Evolutionary conservation across 2,888 invertebrate species (phyloP).

Genomic region (Cerastis rubricosa): DNA sequence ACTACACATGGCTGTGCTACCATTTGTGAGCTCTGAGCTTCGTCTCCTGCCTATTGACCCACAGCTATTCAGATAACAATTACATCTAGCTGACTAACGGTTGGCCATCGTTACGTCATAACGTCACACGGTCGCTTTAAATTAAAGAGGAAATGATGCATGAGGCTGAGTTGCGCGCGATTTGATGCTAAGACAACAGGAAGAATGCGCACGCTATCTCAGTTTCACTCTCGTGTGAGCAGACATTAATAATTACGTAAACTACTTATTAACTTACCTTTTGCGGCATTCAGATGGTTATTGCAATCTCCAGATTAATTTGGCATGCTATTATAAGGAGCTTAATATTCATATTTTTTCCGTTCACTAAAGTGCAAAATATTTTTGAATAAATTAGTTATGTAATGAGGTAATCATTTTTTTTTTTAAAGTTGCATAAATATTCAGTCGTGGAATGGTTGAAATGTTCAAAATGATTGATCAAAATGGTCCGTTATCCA

Average conservation of each 20-base stretch:
- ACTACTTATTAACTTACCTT: slow-evolving; percentile 40
- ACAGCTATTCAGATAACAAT: slow-evolving; percentile 36
- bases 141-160: slow-evolving; percentile 51
- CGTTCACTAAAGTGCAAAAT: not conserved
- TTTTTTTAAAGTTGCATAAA: not conserved
- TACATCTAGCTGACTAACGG: slow-evolving; percentile 21
- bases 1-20: slow-evolving; percentile 1
- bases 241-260: slow-evolving; percentile 57
- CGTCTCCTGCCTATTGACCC: slow-evolving; percentile 43
- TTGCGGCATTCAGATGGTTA: slow-evolving; percentile 15
- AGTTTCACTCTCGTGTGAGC: slow-evolving; percentile 64
- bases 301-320: slow-evolving; percentile 22
- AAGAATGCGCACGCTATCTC: slow-evolving; percentile 60
- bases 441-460: not conserved
- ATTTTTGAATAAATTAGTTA: slow-evolving; percentile 18
- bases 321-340: slow-evolving; percentile 21
- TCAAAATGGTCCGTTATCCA: not conserved
- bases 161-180: slow-evolving; percentile 22
- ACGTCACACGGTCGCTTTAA: slow-evolving; percentile 37
- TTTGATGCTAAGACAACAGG: slow-evolving; percentile 49
- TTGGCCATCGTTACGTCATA: slow-evolving; percentile 49
- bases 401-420: slow-evolving; percentile 2
- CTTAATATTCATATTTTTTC: slow-evolving; percentile 5
- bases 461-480: slow-evolving; percentile 1
- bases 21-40: slow-evolving; percentile 26